A percentile compares a stretch with the other conserved stretches of the same genome.
phyloP scores from a whole-genome alignment of 2,113 vertebrate genomes.

The Chlamydotis undulata region DNA sequence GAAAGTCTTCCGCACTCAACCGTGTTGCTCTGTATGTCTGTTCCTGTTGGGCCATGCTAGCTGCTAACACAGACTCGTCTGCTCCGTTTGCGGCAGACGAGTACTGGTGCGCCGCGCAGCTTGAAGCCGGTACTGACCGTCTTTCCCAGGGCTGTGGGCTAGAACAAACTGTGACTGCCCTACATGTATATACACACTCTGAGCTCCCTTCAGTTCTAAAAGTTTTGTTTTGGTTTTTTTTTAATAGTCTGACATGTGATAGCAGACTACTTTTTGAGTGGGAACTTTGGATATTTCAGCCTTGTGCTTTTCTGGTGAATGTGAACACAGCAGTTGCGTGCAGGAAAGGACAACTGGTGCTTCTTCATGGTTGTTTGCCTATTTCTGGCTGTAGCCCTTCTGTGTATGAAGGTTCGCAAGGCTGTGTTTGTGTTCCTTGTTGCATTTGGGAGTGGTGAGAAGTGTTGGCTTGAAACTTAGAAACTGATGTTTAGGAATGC shows the following conservation, averaged over 20 bases:
- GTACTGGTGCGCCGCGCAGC: accelerated
- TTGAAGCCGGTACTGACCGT: accelerated
- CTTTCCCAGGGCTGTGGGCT: neutral
- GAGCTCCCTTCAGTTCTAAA: neutral
- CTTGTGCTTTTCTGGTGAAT: neutral
- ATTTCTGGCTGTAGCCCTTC: neutral
- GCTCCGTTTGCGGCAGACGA: neutral
- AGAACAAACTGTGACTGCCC: neutral
- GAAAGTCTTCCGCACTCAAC: neutral
- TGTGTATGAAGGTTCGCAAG: neutral
- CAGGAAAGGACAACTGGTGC: neutral
- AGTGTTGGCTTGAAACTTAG: neutral
- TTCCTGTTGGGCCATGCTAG: neutral
- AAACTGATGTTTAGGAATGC: neutral
- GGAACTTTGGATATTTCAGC: neutral
- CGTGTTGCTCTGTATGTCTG: neutral
- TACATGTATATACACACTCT: neutral
- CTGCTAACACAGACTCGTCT: neutral
- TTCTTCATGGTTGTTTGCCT: neutral
- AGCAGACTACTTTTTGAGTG: neutral
- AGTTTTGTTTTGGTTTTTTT: too few species aligned
- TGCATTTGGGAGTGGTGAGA: neutral
- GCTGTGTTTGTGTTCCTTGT: neutral
- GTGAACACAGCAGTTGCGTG: neutral
- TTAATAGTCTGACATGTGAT: neutral